Evolutionary conservation across 2,888 invertebrate species (phyloP), one percentile per base, ranked within the genome.

Genomic region (Harpalus rubripes): DNA sequence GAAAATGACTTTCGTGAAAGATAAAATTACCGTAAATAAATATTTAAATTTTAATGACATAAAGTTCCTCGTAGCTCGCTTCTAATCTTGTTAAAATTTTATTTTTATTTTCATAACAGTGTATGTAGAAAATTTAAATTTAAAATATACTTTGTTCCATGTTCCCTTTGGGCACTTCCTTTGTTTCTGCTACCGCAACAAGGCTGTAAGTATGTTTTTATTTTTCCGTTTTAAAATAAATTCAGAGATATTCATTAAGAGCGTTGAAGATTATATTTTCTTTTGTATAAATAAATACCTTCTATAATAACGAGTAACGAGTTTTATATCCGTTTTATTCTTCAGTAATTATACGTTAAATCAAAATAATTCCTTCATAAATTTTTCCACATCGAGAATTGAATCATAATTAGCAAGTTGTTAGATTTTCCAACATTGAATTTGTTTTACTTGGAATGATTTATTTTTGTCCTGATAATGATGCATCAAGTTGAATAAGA

Each of bases 131-230:
- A 52, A 63, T 81, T 82, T 82, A 59, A 82, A 82, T 74, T 68
- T 82, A 56, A 81, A 68, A 63, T 63, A 68, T 83, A 65, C 78
- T 78, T 63, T 84, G 76, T 84, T 84, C 78, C 84, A 84, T 84
- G 84, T 84, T 80, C 65, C 78, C 63, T 52, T 18, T 78, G 65
- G 84, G 84, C 78, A 41, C 39, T 61, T 61, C 41, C 78, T 84
- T 84, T 78, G 78, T 76, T 84, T 15, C 44, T 78, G 63, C 32
- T 61, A 32, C 41, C 76, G 6, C 52, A 65, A 84, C 76, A 84
- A 84, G 84, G 84, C 84, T 78, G 84, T 84, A 78, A 84, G 84
- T 84, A 84, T 78, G 65, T 78, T 63, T 84, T 63, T 68, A 32
- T 76, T 84, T 78, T 65, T 52, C 22, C 72, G 68, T 81, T 81